These are phyloP conservation scores for Tenebrosternarchus preto DNA, from an alignment of 2,113 vertebrate species.

Conservation along the genomic window DNA sequence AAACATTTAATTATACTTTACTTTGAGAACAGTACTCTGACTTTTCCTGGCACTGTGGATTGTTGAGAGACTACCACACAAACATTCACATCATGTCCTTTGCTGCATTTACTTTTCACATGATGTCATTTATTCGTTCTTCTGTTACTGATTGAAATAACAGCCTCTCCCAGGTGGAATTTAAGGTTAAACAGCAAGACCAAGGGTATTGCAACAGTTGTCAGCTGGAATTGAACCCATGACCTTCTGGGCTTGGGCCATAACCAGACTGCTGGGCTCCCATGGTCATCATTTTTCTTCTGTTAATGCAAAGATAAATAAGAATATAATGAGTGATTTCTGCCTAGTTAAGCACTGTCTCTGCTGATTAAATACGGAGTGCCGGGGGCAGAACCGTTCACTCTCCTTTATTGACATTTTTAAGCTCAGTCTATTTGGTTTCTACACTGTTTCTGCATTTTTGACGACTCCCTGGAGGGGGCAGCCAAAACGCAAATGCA, in stretches of 20 bases:
- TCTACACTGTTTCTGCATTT: slow-evolving; percentile 51
- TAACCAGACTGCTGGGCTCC: not conserved
- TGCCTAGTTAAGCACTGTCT: slow-evolving; percentile 55
- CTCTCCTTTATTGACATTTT: slow-evolving; percentile 53
- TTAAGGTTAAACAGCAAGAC: not conserved
- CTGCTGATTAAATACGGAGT: slow-evolving; percentile 44
- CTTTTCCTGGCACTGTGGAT: not conserved
- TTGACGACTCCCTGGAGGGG: slow-evolving; percentile 48
- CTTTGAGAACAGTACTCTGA: not conserved
- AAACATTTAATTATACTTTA: not conserved
- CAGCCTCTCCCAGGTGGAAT: not conserved
- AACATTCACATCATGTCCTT: not conserved
- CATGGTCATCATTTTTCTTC: no score
- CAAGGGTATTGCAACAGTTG: not conserved
- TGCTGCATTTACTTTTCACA: no score
- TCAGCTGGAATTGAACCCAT: not conserved
- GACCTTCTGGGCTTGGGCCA: not conserved
- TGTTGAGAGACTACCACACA: not conserved
- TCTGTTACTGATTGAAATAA: no score
- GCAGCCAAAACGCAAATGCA: slow-evolving; percentile 49
- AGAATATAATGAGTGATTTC: slow-evolving; percentile 35
- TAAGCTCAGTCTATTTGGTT: slow-evolving; percentile 57
- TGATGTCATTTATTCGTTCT: not conserved
- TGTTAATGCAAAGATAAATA: not conserved
- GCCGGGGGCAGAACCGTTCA: slow-evolving; percentile 48